Conservation (phyloP, 2,797 vertebrate genomes). For the Acipenser transmontanus region DNA sequence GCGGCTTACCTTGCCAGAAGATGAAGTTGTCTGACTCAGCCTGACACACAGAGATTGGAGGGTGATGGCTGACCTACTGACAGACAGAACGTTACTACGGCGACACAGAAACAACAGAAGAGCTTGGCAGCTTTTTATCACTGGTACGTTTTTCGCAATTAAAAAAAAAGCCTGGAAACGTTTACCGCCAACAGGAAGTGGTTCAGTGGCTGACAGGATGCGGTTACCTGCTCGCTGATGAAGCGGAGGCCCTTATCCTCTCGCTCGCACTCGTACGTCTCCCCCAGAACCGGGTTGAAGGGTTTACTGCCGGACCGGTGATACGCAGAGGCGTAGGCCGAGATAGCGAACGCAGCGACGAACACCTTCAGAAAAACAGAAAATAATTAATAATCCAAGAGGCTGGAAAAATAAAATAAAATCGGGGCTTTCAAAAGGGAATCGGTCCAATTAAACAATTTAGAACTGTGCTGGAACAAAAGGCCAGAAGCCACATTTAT, state of each 20-base stretch:
- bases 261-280: constrained; percentile 81
- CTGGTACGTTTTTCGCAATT: too few relatives aligned
- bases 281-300: constrained; percentile 87
- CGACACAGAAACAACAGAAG: too few relatives aligned
- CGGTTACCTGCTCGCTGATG: constrained; percentile 81
- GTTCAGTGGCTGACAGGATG: too few relatives aligned
- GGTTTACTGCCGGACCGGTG: constrained; percentile 86
- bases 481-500: not conserved
- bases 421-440: not conserved
- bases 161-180: too few relatives aligned
- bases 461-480: not conserved
- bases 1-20: constrained; percentile 83
- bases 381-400: not conserved
- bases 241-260: constrained; percentile 76
- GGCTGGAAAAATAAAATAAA: not conserved
- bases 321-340: constrained; percentile 78
- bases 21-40: constrained; percentile 79
- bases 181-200: too few relatives aligned
- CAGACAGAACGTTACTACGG: too few relatives aligned
- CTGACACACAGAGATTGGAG: constrained; percentile 86
- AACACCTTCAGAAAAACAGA: constrained; percentile 59
- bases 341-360: constrained; percentile 84
- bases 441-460: too few relatives aligned
- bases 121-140: too few relatives aligned
- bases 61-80: constrained; percentile 82